A percentile compares a stretch with the other conserved stretches of the same genome.
Evolutionary conservation across 2,113 vertebrate genomes (phyloP).

Genomic region (Eulemur macaco): DNA sequence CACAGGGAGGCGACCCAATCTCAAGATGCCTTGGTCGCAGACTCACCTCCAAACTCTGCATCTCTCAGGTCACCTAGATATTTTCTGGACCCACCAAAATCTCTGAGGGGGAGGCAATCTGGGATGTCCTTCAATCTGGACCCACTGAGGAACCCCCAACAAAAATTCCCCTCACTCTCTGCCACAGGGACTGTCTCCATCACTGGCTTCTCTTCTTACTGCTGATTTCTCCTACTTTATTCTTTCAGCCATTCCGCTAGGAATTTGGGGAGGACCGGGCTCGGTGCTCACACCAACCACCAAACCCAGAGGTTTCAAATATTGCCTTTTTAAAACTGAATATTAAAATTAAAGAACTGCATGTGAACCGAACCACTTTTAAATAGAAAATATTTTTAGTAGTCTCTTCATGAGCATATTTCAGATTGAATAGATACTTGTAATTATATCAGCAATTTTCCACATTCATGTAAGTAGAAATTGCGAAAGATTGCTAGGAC

Average conservation of each 20-base stretch:
- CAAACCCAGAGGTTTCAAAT: not conserved
- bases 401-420: constrained; percentile 17
- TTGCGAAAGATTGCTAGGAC: constrained; percentile 23
- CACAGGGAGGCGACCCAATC: not conserved
- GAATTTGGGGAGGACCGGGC: not conserved
- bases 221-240: not conserved
- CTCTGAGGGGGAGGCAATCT: not conserved
- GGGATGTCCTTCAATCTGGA: not conserved
- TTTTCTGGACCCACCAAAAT: not conserved
- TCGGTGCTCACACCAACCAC: not conserved
- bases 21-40: not conserved
- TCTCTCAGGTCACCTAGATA: not conserved
- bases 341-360: not conserved
- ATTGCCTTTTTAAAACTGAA: not conserved
- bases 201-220: not conserved
- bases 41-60: not conserved
- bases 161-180: not conserved
- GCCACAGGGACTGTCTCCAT: not conserved
- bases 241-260: not conserved
- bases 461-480: not conserved
- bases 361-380: constrained; percentile 9
- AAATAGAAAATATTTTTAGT: constrained; percentile 41
- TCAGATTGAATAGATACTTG: constrained; percentile 36
- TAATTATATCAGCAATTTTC: constrained; percentile 53
- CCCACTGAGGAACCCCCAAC: not conserved